Conservation (phyloP, 2,797 vertebrate genomes). For the Erpetoichthys calabaricus region DNA sequence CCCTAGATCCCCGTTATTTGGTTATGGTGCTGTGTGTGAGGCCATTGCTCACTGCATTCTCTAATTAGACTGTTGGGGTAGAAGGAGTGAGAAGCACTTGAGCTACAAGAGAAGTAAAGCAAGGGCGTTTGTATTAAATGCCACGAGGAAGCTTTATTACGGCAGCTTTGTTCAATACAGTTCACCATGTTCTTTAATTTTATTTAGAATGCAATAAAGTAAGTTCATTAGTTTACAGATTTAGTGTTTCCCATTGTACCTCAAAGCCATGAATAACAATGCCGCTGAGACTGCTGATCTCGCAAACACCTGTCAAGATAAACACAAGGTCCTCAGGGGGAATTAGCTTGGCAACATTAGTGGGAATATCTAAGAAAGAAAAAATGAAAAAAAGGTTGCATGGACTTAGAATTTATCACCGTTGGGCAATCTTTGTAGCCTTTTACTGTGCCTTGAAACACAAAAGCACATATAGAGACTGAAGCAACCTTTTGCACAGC, state of each 20-base stretch:
- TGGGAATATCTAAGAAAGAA: background rate
- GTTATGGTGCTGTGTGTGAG: background rate
- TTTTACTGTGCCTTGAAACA: too few relatives aligned
- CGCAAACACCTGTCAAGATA: slow-evolving; percentile 53
- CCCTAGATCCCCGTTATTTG: background rate
- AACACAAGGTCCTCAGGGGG: slow-evolving; percentile 42
- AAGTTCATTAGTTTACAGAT: slow-evolving; percentile 46
- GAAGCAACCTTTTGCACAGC: too few relatives aligned
- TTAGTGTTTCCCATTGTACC: slow-evolving; percentile 45
- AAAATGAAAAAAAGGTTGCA: too few relatives aligned
- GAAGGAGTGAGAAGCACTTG: background rate
- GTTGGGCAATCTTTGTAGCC: too few relatives aligned
- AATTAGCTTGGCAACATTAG: slow-evolving; percentile 32
- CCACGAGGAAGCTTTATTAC: slow-evolving; percentile 39
- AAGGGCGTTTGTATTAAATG: background rate
- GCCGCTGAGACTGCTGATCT: slow-evolving; percentile 41
- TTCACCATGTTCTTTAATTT: slow-evolving; percentile 34
- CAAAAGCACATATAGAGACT: too few relatives aligned
- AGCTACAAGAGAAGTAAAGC: background rate
- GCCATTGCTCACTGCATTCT: background rate
- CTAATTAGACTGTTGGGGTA: background rate
- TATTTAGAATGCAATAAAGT: slow-evolving; percentile 42
- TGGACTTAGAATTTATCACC: too few relatives aligned
- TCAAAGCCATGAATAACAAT: slow-evolving; percentile 37
- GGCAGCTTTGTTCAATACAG: slow-evolving; percentile 36